phyloP scores from a whole-genome alignment of 2,797 vertebrate species.

The Poliocrania exsul region DNA sequence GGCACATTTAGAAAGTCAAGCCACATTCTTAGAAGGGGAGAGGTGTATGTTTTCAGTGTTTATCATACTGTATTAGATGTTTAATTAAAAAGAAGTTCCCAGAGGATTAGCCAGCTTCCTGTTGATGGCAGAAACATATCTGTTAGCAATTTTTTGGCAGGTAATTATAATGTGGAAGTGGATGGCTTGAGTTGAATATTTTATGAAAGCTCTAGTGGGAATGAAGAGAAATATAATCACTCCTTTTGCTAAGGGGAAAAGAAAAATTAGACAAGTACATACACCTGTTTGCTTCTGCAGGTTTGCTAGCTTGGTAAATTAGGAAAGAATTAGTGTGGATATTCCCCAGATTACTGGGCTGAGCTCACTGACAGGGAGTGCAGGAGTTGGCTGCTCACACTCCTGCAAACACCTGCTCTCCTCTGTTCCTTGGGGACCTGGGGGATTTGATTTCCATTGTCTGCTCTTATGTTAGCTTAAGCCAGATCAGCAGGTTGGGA shows the following conservation, averaged over 20 bases:
- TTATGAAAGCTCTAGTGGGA: constrained; percentile 45
- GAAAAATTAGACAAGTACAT: background rate
- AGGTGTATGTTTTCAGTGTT: background rate
- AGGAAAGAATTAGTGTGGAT: background rate
- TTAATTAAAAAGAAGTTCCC: constrained; percentile 72
- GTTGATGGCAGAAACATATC: constrained; percentile 40
- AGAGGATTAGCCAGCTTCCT: constrained; percentile 36
- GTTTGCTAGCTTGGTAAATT: background rate
- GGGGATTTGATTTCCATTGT: background rate
- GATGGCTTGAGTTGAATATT: constrained; percentile 44
- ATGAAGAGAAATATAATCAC: constrained; percentile 24
- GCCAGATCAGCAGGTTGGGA: background rate
- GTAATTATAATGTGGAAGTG: constrained; percentile 54
- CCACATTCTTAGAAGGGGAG: background rate
- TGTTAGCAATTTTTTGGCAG: constrained; percentile 56
- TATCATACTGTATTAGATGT: constrained; percentile 58
- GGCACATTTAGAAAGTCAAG: constrained; percentile 40
- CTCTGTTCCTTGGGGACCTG: rapidly evolving
- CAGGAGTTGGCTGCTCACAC: rapidly evolving
- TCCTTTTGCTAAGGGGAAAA: background rate
- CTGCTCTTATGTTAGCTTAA: background rate
- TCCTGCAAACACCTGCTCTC: background rate
- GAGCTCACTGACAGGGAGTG: background rate
- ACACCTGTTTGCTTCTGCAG: background rate
- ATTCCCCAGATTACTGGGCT: background rate